Evolutionary conservation across 2,113 vertebrate species (phyloP), one percentile per base, ranked within the genome.

Genomic region (Menura novaehollandiae): DNA sequence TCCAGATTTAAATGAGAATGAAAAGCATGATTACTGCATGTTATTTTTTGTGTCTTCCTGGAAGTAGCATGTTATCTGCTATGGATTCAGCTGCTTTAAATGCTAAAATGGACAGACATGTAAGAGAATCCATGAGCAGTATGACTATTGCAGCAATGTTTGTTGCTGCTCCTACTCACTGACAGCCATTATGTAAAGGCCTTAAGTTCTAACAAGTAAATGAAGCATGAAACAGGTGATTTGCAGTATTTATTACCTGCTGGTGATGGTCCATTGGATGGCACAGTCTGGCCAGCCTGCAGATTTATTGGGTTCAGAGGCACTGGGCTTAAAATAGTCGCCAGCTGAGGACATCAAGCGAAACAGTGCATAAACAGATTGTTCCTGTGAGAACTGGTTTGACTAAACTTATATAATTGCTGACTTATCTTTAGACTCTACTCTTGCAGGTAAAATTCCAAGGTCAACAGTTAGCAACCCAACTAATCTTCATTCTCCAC

Each of bases 231-330:
- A 67, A 39, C 28, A 71, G 37, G 39, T 41, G 64, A n/a, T 60
- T 28, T 85, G 73, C 77, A 88, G 55, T 53, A n/a, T 43, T 82
- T 67, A 6, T 92, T 97, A 97, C 97, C 97, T 97, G 95, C 55
- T 87, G 88, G 17, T 55, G 94, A 41, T 1, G 23, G 46, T 78
- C 83, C 92, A 68, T 58, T 92, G 49, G 83, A 39, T 5, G 93
- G 44, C 52, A 95, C 13, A 69, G 88, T 33, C 53, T 91, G 56
- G 72, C 52, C 37, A 47, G 64, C 76, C 72, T 93, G 94, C 33
- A 96, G 26, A 56, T 75, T 97, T 24, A 97, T 15, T 28, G 97
- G 97, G 76, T 97, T 96, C 69, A 98, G 93, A 82, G 97, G 91
- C 59, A 96, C 88, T 85, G 97, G 88, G 75, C 93, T 96, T 80